These are phyloP conservation scores for Bombycilla garrulus DNA, from an alignment of 2,113 vertebrate genomes.

Conservation along the genomic window DNA sequence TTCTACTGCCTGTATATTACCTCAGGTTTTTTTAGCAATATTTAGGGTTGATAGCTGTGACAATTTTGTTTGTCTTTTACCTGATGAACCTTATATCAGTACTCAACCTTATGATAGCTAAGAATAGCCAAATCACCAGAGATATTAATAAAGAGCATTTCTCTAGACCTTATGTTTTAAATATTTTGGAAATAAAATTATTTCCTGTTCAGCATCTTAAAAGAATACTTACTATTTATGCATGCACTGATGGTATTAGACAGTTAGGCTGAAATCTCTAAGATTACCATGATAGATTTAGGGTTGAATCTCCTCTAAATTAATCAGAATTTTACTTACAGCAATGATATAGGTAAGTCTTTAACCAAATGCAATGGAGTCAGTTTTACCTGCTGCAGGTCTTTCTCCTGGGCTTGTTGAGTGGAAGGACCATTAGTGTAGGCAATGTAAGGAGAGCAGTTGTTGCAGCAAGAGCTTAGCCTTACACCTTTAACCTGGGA, in stretches of 20 bases:
- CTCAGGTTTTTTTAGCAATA: neutral
- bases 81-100: neutral
- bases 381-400: neutral
- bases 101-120: neutral
- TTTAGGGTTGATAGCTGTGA: neutral
- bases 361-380: neutral
- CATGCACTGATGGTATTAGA: neutral
- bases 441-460: neutral
- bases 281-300: neutral
- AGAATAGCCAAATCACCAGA: neutral
- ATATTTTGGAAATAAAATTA: neutral
- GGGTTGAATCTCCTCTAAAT: neutral
- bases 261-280: neutral
- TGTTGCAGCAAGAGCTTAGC: neutral
- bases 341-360: neutral
- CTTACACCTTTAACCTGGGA: neutral
- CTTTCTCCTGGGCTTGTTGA: neutral
- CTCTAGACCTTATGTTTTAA: neutral
- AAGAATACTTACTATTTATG: neutral
- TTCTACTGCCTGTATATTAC: neutral
- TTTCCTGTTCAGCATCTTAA: neutral
- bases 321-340: neutral
- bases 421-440: neutral
- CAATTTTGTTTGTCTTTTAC: neutral
- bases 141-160: neutral